Conservation (phyloP, 2,113 vertebrate genomes). For the Callithrix jacchus region DNA sequence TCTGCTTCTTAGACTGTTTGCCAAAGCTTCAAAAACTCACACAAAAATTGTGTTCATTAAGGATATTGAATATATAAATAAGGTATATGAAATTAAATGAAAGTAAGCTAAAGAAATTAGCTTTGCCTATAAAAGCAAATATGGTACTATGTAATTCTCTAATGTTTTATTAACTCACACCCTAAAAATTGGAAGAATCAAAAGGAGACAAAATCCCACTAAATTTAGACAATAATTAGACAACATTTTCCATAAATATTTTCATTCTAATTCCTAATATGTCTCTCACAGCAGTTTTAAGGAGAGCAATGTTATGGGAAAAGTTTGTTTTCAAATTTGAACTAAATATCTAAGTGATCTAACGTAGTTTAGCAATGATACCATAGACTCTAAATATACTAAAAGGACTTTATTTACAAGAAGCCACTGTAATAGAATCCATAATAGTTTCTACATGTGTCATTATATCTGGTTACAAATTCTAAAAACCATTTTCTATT, state of each 20-base stretch:
- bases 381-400: background rate
- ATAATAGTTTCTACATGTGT: background rate
- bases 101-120: background rate
- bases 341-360: background rate
- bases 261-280: constrained; percentile 6
- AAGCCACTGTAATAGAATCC: background rate
- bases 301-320: constrained; percentile 3
- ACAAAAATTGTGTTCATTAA: constrained; percentile 15
- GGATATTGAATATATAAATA: background rate
- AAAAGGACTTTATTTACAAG: background rate
- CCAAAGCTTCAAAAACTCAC: constrained; percentile 17
- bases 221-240: background rate
- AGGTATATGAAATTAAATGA: background rate
- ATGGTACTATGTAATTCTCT: background rate
- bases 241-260: constrained; percentile 38
- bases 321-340: constrained; percentile 26
- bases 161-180: background rate
- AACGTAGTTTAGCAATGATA: constrained; percentile 6
- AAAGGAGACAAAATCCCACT: background rate
- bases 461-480: background rate
- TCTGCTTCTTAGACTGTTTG: constrained; percentile 15
- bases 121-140: constrained; percentile 26
- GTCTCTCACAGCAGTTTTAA: background rate
- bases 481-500: constrained; percentile 41
- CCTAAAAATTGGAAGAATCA: background rate